These are phyloP conservation scores for Drosophila dives DNA, from an alignment of 2,888 invertebrate genomes.

Conservation along the genomic window DNA sequence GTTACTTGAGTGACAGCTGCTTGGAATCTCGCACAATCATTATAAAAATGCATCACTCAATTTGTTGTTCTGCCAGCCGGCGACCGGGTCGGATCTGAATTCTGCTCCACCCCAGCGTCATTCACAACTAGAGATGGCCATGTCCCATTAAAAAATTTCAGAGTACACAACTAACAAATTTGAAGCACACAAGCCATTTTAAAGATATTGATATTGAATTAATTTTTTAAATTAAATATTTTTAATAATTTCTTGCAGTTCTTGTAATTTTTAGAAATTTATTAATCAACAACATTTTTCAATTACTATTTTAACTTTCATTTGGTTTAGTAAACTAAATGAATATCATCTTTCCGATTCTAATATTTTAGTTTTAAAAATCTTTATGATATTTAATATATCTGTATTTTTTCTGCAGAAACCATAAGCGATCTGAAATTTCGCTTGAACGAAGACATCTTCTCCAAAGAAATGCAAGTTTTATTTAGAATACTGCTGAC, in stretches of 20 bases:
- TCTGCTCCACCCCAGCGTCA: conserved; percentile 12
- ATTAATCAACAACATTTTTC: not conserved
- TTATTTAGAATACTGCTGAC: too few species aligned
- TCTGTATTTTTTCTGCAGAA: not conserved
- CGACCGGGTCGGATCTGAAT: conserved; percentile 18
- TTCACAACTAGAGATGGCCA: conserved; percentile 2
- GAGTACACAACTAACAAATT: not conserved
- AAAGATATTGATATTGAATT: not conserved
- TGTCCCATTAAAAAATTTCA: not conserved
- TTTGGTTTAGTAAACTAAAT: not conserved
- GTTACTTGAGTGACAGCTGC: conserved; percentile 10
- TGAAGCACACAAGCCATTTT: not conserved
- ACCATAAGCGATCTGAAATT: not conserved
- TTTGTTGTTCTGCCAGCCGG: conserved; percentile 25
- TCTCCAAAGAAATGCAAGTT: not conserved
- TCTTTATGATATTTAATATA: not conserved
- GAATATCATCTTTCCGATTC: not conserved
- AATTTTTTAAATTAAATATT: not conserved
- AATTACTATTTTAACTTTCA: not conserved
- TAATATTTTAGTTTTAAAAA: not conserved
- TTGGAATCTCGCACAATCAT: conserved; percentile 32
- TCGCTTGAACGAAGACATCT: not conserved
- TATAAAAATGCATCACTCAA: conserved; percentile 33
- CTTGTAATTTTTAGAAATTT: not conserved
- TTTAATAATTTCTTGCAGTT: not conserved